A percentile compares a stretch with the other conserved stretches of the same genome.
Conservation (phyloP, 2,888 invertebrate species). For the Caenorhabditis angaria region DNA sequence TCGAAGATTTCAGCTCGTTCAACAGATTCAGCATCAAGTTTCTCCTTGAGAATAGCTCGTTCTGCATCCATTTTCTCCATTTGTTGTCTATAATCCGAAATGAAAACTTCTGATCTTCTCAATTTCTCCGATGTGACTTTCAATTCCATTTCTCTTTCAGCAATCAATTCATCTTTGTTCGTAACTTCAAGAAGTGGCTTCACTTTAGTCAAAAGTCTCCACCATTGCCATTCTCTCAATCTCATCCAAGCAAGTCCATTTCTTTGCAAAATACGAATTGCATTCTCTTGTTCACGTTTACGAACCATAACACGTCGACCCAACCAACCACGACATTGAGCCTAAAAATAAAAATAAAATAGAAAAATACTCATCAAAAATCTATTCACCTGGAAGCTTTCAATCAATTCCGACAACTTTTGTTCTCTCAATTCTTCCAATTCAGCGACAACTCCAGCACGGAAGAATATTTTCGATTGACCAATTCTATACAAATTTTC, state of each 20-base stretch:
- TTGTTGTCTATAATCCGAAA: constrained; percentile 39
- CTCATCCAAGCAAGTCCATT: constrained; percentile 98
- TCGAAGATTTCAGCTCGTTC: constrained; percentile 95
- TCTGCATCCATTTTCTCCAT: constrained; percentile 81
- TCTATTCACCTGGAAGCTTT: constrained; percentile 85
- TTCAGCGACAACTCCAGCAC: constrained; percentile 97
- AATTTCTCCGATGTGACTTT: constrained; percentile 64
- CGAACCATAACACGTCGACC: constrained; percentile 90
- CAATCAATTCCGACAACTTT: constrained; percentile 95
- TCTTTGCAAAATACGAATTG: constrained; percentile 95
- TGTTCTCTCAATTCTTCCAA: constrained; percentile 92
- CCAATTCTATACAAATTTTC: constrained; percentile 95
- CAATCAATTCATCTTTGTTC: constrained; percentile 96
- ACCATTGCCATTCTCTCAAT: constrained; percentile 99
- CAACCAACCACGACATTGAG: constrained; percentile 85
- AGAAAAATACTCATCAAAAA: too few relatives aligned
- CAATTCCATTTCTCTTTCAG: constrained; percentile 95
- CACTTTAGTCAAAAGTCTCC: constrained; percentile 95
- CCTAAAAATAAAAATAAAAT: constrained; percentile 1
- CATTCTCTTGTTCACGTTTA: constrained; percentile 91
- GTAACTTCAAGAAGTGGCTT: constrained; percentile 95
- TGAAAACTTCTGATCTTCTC: constrained; percentile 50
- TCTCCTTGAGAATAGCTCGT: constrained; percentile 88
- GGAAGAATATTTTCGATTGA: constrained; percentile 99
- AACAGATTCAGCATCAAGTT: constrained; percentile 82